These are phyloP conservation scores for Cerceris rybyensis DNA, from an alignment of 2,888 invertebrate species.

Conservation along the genomic window DNA sequence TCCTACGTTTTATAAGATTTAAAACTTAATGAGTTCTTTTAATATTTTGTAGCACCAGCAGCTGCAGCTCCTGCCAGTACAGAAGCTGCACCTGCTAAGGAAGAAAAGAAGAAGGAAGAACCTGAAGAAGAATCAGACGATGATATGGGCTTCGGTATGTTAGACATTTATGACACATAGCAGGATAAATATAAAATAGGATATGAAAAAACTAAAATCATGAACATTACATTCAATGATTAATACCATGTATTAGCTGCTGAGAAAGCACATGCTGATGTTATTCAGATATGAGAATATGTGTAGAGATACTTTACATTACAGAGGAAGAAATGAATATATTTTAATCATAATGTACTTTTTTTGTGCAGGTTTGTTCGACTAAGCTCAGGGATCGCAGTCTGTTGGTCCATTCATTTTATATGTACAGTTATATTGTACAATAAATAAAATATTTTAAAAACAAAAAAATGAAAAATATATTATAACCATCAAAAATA, in stretches of 20 bases:
- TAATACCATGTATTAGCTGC: conserved; percentile 86
- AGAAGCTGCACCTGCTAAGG: conserved; percentile 85
- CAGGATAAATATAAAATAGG: conserved; percentile 1
- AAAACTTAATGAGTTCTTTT: background rate
- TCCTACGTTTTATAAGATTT: background rate
- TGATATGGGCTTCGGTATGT: conserved; percentile 95
- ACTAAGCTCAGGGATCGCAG: conserved; percentile 82
- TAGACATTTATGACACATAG: conserved; percentile 44
- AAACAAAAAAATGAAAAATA: conserved; percentile 20
- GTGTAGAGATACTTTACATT: conserved; percentile 21
- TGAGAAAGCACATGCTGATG: conserved; percentile 76
- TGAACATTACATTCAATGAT: conserved; percentile 81
- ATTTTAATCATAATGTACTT: conserved; percentile 63
- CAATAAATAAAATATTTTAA: conserved; percentile 72
- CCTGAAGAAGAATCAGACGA: conserved; percentile 93
- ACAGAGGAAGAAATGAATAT: background rate
- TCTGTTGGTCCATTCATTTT: conserved; percentile 67
- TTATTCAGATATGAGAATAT: conserved; percentile 68
- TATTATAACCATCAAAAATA: background rate
- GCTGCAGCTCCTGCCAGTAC: conserved; percentile 86
- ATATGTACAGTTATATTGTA: conserved; percentile 78
- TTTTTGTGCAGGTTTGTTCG: conserved; percentile 88
- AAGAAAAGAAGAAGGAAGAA: conserved; percentile 91
- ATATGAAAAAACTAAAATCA: conserved; percentile 4
- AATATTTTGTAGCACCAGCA: conserved; percentile 59